Evolutionary conservation across 2,113 vertebrate species (phyloP).

Genomic region (Orientallactaga bullata): DNA sequence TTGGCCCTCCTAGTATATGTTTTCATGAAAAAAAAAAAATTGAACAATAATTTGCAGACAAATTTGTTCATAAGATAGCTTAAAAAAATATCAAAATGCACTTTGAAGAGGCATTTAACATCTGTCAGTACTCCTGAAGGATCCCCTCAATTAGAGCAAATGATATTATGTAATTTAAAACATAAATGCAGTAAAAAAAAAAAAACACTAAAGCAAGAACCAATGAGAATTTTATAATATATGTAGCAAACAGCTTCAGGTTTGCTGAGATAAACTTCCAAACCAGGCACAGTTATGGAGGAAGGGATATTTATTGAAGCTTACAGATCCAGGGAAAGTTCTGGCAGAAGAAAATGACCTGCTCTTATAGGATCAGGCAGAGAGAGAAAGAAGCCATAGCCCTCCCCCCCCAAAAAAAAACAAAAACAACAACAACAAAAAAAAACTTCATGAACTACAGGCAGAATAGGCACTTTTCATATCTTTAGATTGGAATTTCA

Average conservation of each 20-base stretch:
- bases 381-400: too few relatives aligned
- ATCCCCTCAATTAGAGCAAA: not conserved
- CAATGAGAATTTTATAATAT: slow-evolving; percentile 19
- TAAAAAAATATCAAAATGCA: not conserved
- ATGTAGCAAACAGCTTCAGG: not conserved
- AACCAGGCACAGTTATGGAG: too few relatives aligned
- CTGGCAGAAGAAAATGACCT: too few relatives aligned
- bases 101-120: slow-evolving; percentile 29
- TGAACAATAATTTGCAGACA: not conserved
- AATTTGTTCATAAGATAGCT: not conserved
- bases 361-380: too few relatives aligned
- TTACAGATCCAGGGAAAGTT: too few relatives aligned
- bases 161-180: slow-evolving; percentile 4
- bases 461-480: too few relatives aligned
- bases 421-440: too few relatives aligned
- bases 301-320: too few relatives aligned
- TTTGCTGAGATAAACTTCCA: too few relatives aligned
- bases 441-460: too few relatives aligned
- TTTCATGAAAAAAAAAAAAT: not conserved
- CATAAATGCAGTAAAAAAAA: slow-evolving; percentile 21
- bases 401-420: too few relatives aligned
- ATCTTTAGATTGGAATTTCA: too few relatives aligned
- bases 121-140: not conserved
- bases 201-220: not conserved
- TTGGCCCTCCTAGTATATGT: not conserved